Evolutionary conservation across 1,140 invertebrate genomes (phyloP).

Genomic region (Agraylea sexmaculata): DNA sequence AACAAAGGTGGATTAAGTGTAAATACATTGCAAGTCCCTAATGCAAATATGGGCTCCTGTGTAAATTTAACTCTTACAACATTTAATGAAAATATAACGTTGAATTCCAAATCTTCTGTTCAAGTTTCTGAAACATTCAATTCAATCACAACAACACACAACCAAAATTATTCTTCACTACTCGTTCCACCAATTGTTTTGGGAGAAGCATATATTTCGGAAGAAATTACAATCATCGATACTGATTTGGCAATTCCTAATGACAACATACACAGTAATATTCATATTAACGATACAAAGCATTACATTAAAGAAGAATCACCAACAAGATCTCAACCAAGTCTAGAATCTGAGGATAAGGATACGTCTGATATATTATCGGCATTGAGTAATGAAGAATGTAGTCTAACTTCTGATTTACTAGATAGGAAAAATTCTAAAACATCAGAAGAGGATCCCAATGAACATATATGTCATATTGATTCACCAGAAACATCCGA

Average conservation of each 20-base stretch:
- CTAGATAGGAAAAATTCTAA: slow-evolving; percentile 42
- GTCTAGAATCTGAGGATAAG: slow-evolving; percentile 25
- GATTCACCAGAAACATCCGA: slow-evolving; percentile 72
- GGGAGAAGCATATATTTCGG: slow-evolving; percentile 41
- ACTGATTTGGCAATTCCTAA: slow-evolving; percentile 41
- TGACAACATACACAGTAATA: slow-evolving; percentile 27
- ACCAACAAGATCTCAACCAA: slow-evolving; percentile 13
- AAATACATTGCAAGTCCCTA: too few species aligned
- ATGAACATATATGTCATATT: slow-evolving; percentile 58
- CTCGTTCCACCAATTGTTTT: slow-evolving; percentile 27
- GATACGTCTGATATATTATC: slow-evolving; percentile 45
- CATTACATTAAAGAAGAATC: slow-evolving; percentile 9
- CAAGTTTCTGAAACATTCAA: too few species aligned
- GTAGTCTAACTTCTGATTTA: slow-evolving; percentile 51
- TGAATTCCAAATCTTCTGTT: too few species aligned
- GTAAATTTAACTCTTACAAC: too few species aligned
- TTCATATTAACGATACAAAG: slow-evolving; percentile 2
- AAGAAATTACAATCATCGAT: slow-evolving; percentile 50
- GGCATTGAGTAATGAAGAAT: slow-evolving; percentile 56
- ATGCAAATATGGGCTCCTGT: too few species aligned
- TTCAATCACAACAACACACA: too few species aligned
- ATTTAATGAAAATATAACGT: too few species aligned
- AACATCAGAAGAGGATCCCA: slow-evolving; percentile 35
- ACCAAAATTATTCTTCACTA: too few species aligned
- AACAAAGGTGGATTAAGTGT: too few species aligned